A percentile compares a stretch with the other conserved stretches of the same genome.
phyloP scores from a whole-genome alignment of 2,797 vertebrate genomes.

The Darevskia nairensis region DNA sequence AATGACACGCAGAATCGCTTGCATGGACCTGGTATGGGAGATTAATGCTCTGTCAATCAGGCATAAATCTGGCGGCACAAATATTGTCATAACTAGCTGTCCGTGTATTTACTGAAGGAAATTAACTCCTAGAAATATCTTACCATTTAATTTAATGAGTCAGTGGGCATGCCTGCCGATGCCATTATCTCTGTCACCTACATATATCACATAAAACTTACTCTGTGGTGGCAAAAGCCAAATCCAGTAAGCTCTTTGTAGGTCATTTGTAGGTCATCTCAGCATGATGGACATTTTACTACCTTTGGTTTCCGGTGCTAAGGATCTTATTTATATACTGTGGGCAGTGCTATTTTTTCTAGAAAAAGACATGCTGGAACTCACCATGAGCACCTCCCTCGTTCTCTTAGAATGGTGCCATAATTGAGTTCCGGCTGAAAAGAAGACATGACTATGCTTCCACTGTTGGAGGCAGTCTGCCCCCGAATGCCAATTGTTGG shows the following conservation, averaged over 20 bases:
- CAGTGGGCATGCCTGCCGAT: conserved; percentile 60
- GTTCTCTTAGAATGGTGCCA: too few species aligned
- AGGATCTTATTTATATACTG: neutral
- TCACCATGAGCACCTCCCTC: too few species aligned
- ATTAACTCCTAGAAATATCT: conserved; percentile 51
- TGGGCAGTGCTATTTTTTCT: neutral
- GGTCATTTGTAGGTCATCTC: neutral
- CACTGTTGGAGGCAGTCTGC: too few species aligned
- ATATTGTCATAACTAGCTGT: conserved; percentile 34
- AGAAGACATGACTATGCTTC: too few species aligned
- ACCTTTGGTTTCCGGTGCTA: rapidly evolving
- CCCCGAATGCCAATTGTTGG: too few species aligned
- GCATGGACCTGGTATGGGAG: conserved; percentile 15
- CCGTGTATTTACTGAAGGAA: conserved; percentile 51
- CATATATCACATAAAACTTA: conserved; percentile 45
- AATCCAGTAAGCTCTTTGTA: rapidly evolving
- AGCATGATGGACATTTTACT: rapidly evolving
- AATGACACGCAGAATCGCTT: neutral
- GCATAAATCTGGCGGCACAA: conserved; percentile 46
- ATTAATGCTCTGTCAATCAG: neutral
- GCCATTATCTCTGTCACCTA: conserved; percentile 52
- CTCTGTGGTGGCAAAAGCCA: neutral
- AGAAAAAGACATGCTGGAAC: too few species aligned
- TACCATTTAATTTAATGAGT: conserved; percentile 61
- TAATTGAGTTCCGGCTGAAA: too few species aligned